These are phyloP conservation scores for Cochlearius cochlearius DNA, from an alignment of 2,113 vertebrate genomes.

Conservation along the genomic window DNA sequence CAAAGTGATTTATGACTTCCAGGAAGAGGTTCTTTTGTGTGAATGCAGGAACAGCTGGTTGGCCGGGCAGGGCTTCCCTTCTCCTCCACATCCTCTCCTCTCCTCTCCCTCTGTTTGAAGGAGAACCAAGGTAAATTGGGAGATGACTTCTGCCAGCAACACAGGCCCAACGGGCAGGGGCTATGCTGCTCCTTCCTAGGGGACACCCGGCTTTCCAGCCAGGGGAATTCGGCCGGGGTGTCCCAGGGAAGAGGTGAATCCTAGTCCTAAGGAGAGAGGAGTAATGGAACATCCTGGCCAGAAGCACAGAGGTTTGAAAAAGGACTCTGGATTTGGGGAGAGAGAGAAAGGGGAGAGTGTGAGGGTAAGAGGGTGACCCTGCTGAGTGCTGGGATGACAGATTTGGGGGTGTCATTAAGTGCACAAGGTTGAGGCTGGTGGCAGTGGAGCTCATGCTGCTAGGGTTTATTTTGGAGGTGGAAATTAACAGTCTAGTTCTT, in stretches of 20 bases:
- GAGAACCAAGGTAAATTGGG: not conserved
- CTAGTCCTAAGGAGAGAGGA: not conserved
- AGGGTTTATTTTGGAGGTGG: not conserved
- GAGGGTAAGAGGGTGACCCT: not conserved
- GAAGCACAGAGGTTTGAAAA: not conserved
- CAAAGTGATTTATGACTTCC: not conserved
- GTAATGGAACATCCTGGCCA: not conserved
- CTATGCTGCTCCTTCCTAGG: not conserved
- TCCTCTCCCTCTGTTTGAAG: not conserved
- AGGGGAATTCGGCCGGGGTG: not conserved
- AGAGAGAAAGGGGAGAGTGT: not conserved
- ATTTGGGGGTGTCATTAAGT: not conserved
- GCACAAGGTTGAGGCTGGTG: not conserved
- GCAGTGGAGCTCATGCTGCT: not conserved
- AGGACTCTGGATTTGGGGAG: not conserved
- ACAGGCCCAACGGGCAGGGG: accelerated
- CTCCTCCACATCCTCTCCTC: not conserved
- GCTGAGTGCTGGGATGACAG: not conserved
- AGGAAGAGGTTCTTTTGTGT: not conserved
- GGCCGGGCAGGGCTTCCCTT: not conserved
- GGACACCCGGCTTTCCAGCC: not conserved
- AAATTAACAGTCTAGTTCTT: not conserved
- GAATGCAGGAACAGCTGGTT: not conserved
- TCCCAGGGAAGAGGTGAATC: not conserved
- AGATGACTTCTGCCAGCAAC: not conserved